Percentiles rank a stretch among this genome's conserved stretches.
These are phyloP conservation scores for Mesorhabditis sp. DNA, from an alignment of 2,888 invertebrate species.

Conservation along the genomic window DNA sequence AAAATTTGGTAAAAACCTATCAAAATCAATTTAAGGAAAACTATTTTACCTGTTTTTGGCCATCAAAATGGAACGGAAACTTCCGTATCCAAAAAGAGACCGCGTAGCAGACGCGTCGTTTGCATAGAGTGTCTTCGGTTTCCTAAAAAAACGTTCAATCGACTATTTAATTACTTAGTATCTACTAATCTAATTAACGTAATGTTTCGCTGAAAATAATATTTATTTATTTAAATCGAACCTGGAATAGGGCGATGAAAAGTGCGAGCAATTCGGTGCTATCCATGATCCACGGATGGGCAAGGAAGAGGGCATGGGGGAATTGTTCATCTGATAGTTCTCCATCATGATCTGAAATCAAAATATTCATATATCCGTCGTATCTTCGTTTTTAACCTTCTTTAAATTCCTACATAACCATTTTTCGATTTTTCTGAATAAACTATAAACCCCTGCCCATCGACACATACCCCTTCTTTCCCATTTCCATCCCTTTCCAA, in stretches of 20 bases:
- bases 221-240: slow-evolving; percentile 14
- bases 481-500: too few species aligned
- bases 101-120: slow-evolving; percentile 42
- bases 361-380: neutral
- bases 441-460: too few species aligned
- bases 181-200: too few species aligned
- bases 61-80: slow-evolving; percentile 65
- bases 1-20: neutral
- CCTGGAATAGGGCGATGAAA: slow-evolving; percentile 48
- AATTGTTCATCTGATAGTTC: slow-evolving; percentile 28
- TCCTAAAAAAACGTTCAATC: slow-evolving; percentile 20
- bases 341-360: neutral
- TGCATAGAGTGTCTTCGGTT: slow-evolving; percentile 17
- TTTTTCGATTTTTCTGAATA: too few species aligned
- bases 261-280: slow-evolving; percentile 59
- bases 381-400: too few species aligned
- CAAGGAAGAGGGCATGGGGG: slow-evolving; percentile 61
- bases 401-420: too few species aligned
- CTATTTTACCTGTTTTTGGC: slow-evolving; percentile 60
- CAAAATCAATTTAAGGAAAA: slow-evolving; percentile 1
- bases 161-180: neutral
- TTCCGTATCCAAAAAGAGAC: slow-evolving; percentile 64
- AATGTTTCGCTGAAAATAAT: too few species aligned
- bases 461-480: too few species aligned
- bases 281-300: slow-evolving; percentile 63